Conservation (phyloP, 2,113 vertebrate species). For the Myotis lucifugus region DNA sequence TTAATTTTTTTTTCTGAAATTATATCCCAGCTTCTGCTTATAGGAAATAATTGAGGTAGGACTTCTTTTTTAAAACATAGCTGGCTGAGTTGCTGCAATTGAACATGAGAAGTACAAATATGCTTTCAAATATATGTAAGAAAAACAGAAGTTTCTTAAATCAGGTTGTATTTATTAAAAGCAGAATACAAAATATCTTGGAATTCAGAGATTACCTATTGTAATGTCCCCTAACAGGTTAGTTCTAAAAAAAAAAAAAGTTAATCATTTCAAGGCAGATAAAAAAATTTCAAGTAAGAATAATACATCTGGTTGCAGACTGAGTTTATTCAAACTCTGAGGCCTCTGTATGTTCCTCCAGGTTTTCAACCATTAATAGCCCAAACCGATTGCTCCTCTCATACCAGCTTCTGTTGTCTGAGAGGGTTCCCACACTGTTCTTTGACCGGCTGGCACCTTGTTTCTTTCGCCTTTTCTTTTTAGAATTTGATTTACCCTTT, state of each 20-base stretch:
- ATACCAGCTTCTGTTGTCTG: neutral
- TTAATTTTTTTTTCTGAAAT: neutral
- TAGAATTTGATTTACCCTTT: conserved; percentile 61
- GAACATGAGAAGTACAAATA: neutral
- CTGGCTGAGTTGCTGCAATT: neutral
- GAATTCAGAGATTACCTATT: conserved; percentile 25
- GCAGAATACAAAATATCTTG: conserved; percentile 46
- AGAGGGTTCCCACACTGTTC: neutral
- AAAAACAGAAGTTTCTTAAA: conserved; percentile 40
- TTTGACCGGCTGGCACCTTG: conserved; percentile 21
- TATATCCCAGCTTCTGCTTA: neutral
- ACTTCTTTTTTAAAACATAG: neutral
- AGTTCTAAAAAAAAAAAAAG: conserved; percentile 44
- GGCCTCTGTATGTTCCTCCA: neutral
- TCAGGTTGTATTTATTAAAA: conserved; percentile 64
- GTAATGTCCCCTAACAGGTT: neutral
- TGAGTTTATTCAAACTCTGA: neutral
- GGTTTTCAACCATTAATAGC: conserved; percentile 74
- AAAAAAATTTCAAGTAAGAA: neutral
- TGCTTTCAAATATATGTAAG: neutral
- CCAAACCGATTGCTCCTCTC: conserved; percentile 79
- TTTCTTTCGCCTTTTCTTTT: conserved; percentile 72
- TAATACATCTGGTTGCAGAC: neutral
- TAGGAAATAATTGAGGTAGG: neutral
- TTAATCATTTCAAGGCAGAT: neutral